Conservation (phyloP, 2,113 vertebrate genomes). For the Chlamydotis undulata region DNA sequence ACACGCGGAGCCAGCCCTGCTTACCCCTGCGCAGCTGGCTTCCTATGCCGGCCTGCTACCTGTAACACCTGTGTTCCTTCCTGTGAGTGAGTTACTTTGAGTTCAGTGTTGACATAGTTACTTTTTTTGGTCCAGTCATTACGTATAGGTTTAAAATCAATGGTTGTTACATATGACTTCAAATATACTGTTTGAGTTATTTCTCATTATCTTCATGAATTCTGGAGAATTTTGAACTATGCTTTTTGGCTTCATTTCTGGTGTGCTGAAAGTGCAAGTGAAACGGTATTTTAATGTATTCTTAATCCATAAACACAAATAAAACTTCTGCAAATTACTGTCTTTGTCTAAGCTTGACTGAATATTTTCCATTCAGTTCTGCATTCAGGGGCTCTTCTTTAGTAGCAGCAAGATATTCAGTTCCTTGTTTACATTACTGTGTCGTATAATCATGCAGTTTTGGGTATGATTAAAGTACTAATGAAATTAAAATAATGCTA, state of each 20-base stretch:
- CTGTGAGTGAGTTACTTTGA: neutral
- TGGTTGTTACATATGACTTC: neutral
- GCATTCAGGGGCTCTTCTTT: neutral
- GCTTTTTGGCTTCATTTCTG: neutral
- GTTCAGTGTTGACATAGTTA: neutral
- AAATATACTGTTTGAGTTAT: neutral
- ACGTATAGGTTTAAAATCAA: neutral
- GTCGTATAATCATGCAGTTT: neutral
- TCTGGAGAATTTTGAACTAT: neutral
- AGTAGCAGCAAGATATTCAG: neutral
- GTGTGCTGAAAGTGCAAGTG: neutral
- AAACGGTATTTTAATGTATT: neutral
- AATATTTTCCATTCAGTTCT: neutral
- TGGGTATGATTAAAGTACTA: neutral
- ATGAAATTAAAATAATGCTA: neutral
- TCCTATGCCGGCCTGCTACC: neutral
- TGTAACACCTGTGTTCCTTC: neutral
- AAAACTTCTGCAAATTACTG: neutral
- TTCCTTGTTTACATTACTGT: neutral
- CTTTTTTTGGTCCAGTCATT: neutral
- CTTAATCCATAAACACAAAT: neutral
- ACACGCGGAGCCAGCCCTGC: fast-evolving
- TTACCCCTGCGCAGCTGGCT: neutral
- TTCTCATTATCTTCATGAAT: neutral
- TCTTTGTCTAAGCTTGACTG: neutral